Evolutionary conservation across 2,888 invertebrate genomes (phyloP).

Genomic region (Patella depressa): DNA sequence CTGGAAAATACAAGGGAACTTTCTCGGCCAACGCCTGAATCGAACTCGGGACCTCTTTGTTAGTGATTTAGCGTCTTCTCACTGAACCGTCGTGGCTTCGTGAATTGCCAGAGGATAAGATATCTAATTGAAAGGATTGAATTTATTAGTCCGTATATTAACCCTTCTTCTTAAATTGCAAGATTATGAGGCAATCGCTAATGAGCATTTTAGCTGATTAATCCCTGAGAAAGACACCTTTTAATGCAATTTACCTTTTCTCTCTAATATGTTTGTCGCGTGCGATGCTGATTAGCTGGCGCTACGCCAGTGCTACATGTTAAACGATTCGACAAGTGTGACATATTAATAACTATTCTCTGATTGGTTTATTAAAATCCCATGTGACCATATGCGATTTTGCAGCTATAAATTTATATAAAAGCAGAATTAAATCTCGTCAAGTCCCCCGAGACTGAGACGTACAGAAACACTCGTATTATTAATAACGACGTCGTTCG

Average conservation of each 20-base stretch:
- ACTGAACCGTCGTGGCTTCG: too few species aligned
- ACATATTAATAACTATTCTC: background rate
- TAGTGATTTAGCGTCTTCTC: too few species aligned
- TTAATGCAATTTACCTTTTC: background rate
- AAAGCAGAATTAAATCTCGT: background rate
- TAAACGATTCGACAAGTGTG: slow-evolving; percentile 3
- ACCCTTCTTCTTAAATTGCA: too few species aligned
- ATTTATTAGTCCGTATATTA: too few species aligned
- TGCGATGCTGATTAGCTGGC: background rate
- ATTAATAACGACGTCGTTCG: too few species aligned
- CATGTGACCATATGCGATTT: background rate
- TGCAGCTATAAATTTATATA: background rate
- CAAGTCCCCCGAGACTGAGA: background rate
- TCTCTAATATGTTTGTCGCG: background rate
- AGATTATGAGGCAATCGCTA: too few species aligned
- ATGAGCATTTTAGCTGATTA: background rate
- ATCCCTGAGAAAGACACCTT: slow-evolving; percentile 7
- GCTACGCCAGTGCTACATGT: background rate
- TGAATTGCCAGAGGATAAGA: too few species aligned
- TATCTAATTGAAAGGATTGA: too few species aligned
- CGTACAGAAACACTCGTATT: too few species aligned
- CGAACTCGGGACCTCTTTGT: too few species aligned
- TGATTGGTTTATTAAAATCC: slow-evolving; percentile 2
- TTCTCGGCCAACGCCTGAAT: too few species aligned
- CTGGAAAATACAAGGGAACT: too few species aligned